Evolutionary conservation across 2,113 vertebrate species (phyloP).

Genomic region (Silurus glanis): DNA sequence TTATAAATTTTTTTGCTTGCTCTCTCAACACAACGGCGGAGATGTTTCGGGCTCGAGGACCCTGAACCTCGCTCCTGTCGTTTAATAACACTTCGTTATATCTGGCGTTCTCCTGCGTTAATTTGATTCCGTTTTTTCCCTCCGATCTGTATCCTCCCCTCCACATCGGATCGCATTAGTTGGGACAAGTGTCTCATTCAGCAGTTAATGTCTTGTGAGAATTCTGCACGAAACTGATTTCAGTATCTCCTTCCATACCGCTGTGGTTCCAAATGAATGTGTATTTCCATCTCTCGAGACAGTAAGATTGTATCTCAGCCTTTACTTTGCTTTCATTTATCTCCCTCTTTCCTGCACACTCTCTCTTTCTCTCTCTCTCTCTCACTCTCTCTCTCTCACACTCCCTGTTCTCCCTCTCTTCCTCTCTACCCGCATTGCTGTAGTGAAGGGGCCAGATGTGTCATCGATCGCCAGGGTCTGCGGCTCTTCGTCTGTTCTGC

Average conservation of each 20-base stretch:
- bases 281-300: conserved; percentile 6
- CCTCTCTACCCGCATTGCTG: conserved; percentile 37
- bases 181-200: not conserved
- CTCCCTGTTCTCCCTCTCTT: not conserved
- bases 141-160: not conserved
- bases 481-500: conserved; percentile 23
- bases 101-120: not conserved
- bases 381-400: not conserved
- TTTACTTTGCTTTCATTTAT: conserved; percentile 11
- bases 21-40: not conserved
- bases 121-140: not conserved
- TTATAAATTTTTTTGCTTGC: not conserved
- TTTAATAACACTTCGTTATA: not conserved
- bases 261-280: not conserved
- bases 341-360: conserved; percentile 2
- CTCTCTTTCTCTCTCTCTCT: conserved; percentile 30
- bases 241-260: not conserved
- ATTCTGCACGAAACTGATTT: not conserved
- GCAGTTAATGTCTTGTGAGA: conserved; percentile 24
- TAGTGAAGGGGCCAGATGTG: conserved; percentile 35
- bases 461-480: conserved; percentile 41
- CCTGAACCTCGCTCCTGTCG: not conserved
- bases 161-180: conserved; percentile 12
- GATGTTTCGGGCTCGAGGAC: not conserved
- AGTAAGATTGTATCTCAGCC: conserved; percentile 55